Evolutionary conservation across 2,797 vertebrate species (phyloP).

Genomic region (Brotogeris chrysoptera): DNA sequence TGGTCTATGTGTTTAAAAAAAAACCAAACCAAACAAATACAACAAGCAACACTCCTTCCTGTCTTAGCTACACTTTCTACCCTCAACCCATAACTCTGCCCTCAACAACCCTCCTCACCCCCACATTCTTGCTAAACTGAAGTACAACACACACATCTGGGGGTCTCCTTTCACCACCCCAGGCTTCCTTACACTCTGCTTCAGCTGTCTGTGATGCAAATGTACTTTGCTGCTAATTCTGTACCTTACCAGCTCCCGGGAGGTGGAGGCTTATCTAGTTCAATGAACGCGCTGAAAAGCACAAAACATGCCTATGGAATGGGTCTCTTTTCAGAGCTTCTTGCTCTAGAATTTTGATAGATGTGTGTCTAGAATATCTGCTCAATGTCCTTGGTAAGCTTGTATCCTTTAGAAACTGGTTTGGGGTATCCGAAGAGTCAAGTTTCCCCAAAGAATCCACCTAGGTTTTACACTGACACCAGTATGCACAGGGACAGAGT

Average conservation of each 20-base stretch:
- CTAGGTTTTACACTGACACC: background rate
- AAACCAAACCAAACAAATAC: background rate
- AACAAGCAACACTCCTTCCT: background rate
- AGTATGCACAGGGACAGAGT: rapidly evolving
- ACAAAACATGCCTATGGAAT: background rate
- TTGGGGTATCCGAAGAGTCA: background rate
- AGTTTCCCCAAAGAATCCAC: background rate
- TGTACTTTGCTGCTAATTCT: background rate
- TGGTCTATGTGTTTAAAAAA: background rate
- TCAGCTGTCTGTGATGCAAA: background rate
- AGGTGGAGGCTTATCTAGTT: background rate
- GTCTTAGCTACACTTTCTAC: background rate
- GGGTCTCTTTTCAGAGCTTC: background rate
- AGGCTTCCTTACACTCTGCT: background rate
- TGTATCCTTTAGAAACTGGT: background rate
- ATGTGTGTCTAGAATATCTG: background rate
- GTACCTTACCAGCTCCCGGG: background rate
- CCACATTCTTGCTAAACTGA: background rate
- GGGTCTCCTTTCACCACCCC: background rate
- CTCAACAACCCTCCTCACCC: background rate
- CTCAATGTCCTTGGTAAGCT: background rate
- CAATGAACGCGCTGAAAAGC: background rate
- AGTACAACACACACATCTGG: background rate
- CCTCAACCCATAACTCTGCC: background rate
- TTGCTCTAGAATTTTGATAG: background rate